A percentile compares a stretch with the other conserved stretches of the same genome.
Evolutionary conservation across 2,888 invertebrate species (phyloP).

Genomic region (Ennomos fuscantarius): DNA sequence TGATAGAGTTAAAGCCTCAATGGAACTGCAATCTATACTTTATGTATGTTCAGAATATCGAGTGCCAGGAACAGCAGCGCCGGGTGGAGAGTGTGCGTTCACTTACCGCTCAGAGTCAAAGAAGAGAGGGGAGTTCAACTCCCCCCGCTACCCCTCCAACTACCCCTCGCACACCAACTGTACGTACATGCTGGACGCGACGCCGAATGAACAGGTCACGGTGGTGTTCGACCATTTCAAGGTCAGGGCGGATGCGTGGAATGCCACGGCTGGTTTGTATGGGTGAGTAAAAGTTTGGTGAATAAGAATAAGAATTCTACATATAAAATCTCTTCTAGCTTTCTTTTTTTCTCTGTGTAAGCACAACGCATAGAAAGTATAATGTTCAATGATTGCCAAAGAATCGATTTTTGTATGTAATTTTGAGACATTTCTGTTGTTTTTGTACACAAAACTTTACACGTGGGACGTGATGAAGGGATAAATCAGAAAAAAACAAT

Average conservation of each 20-base stretch:
- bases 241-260: constrained; percentile 92
- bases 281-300: constrained; percentile 54
- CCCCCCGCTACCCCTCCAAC: constrained; percentile 97
- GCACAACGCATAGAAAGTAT: too few relatives aligned
- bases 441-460: too few relatives aligned
- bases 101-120: constrained; percentile 94
- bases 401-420: too few relatives aligned
- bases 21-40: background rate
- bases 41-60: constrained; percentile 90
- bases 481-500: too few relatives aligned
- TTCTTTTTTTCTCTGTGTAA: too few relatives aligned
- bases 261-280: constrained; percentile 87
- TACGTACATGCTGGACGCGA: constrained; percentile 95
- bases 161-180: constrained; percentile 98
- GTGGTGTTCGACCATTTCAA: constrained; percentile 97
- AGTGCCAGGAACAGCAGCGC: constrained; percentile 97
- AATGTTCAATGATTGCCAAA: too few relatives aligned
- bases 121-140: constrained; percentile 97
- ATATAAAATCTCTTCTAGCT: too few relatives aligned
- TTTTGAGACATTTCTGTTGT: too few relatives aligned
- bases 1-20: too few relatives aligned
- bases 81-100: constrained; percentile 96
- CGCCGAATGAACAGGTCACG: constrained; percentile 95
- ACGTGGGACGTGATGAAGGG: too few relatives aligned
- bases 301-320: too few relatives aligned